Evolutionary conservation across 2,797 vertebrate species (phyloP).

Genomic region (Rousettus madagascariensis): DNA sequence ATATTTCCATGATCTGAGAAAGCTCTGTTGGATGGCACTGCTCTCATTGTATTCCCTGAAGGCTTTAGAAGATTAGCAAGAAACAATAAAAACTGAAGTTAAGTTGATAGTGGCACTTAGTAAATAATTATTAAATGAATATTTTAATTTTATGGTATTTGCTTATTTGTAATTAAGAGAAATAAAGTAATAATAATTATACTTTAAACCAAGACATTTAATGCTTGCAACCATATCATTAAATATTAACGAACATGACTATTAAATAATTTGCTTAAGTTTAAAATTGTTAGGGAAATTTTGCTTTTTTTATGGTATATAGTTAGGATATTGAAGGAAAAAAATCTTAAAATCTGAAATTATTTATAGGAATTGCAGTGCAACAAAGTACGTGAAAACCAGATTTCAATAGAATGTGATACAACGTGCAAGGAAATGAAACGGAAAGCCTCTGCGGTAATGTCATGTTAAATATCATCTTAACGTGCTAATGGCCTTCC

Average conservation of each 20-base stretch:
- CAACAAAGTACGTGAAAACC: slow-evolving; percentile 83
- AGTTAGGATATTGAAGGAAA: background rate
- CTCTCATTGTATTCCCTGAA: background rate
- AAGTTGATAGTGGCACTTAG: background rate
- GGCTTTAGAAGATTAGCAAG: background rate
- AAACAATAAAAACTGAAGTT: background rate
- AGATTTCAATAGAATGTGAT: slow-evolving; percentile 88
- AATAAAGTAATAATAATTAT: background rate
- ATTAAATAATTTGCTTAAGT: background rate
- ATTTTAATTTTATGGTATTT: background rate
- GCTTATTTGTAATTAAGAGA: slow-evolving; percentile 19
- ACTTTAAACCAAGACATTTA: slow-evolving; percentile 9
- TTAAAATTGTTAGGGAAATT: background rate
- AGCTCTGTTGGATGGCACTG: background rate
- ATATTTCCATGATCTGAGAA: background rate
- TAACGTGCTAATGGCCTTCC: background rate
- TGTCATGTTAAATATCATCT: background rate
- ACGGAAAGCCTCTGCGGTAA: slow-evolving; percentile 91
- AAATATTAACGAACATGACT: slow-evolving; percentile 5
- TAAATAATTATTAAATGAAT: slow-evolving; percentile 30
- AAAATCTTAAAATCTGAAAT: slow-evolving; percentile 41
- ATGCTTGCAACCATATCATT: background rate
- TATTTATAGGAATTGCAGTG: slow-evolving; percentile 89
- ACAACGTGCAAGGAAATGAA: slow-evolving; percentile 90
- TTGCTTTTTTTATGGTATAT: slow-evolving; percentile 30